phyloP scores from a whole-genome alignment of 2,113 vertebrate species.

The Ictidomys tridecemlineatus region DNA sequence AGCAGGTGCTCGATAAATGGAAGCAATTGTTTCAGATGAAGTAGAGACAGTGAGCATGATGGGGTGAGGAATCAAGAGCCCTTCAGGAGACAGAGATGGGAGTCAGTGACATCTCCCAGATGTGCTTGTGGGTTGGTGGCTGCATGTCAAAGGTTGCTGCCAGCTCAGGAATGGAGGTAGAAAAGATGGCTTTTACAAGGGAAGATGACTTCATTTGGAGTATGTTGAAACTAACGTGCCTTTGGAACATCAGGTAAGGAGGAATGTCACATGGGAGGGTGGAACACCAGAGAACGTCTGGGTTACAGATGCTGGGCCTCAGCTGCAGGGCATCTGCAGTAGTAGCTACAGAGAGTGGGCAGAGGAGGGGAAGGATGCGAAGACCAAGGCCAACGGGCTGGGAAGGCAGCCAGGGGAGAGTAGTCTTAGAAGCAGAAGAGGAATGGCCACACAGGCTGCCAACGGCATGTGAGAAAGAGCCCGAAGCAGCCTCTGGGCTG shows the following conservation, averaged over 20 bases:
- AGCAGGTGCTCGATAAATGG: background rate
- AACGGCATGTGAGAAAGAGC: background rate
- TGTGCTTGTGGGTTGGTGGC: background rate
- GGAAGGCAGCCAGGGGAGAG: background rate
- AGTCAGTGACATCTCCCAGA: background rate
- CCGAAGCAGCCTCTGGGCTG: rapidly evolving
- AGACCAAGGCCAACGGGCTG: background rate
- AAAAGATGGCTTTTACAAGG: background rate
- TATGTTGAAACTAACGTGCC: background rate
- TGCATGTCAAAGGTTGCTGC: background rate
- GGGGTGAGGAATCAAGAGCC: background rate
- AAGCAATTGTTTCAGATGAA: background rate
- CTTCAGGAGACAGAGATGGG: background rate
- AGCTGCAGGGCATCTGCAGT: background rate
- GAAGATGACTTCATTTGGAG: background rate
- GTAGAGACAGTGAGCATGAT: background rate
- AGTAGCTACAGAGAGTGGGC: background rate
- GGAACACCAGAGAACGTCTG: background rate
- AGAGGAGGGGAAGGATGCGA: background rate
- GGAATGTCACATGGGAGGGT: rapidly evolving
- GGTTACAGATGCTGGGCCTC: background rate
- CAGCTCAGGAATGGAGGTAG: background rate
- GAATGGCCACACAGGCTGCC: background rate
- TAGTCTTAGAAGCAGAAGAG: background rate
- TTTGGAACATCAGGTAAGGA: background rate